Evolutionary conservation across 2,797 vertebrate genomes (phyloP).

Genomic region (Dipus sagitta): DNA sequence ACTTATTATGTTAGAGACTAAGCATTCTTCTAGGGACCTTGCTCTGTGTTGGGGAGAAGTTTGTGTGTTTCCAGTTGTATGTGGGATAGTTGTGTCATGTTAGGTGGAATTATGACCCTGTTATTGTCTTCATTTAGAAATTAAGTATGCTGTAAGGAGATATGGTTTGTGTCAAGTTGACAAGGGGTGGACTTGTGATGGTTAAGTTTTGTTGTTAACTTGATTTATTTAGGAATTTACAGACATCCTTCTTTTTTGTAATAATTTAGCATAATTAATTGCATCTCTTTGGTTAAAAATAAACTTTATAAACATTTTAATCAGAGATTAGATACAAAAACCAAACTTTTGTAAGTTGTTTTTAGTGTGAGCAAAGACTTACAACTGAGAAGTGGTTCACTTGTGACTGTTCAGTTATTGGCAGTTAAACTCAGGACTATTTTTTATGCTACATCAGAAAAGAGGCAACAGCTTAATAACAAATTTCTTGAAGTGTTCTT

Average conservation of each 20-base stretch:
- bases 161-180: no score
- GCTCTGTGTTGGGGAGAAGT: no score
- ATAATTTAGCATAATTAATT: conserved; percentile 99
- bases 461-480: conserved; percentile 84
- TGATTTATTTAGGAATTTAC: no score
- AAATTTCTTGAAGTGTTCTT: conserved; percentile 86
- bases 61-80: no score
- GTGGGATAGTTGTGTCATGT: no score
- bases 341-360: conserved; percentile 94
- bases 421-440: conserved; percentile 86
- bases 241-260: conserved; percentile 89
- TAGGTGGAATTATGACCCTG: no score
- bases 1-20: no score
- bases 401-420: conserved; percentile 85
- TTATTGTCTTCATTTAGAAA: no score
- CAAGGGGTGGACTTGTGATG: no score
- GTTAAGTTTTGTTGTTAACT: no score
- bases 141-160: no score
- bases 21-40: no score
- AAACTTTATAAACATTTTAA: conserved; percentile 99
- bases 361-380: conserved; percentile 87
- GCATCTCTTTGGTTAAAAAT: conserved; percentile 99
- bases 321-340: conserved; percentile 99
- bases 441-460: conserved; percentile 87
- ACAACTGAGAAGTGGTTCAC: conserved; percentile 83